Conservation (phyloP, 2,797 vertebrate genomes). For the Hyperoplus lanceolatus region DNA sequence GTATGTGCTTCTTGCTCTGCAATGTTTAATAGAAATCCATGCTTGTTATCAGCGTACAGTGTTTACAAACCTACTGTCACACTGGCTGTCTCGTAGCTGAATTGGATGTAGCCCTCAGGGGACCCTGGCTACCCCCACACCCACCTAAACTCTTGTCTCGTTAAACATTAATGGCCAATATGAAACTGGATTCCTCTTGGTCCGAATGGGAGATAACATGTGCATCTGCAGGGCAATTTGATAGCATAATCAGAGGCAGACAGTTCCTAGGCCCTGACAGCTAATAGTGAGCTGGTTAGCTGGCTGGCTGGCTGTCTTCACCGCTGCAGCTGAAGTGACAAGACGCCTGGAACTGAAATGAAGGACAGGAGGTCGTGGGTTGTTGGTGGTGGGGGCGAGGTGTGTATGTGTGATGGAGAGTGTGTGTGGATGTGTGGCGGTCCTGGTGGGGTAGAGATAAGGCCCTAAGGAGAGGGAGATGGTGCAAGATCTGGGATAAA, state of each 20-base stretch:
- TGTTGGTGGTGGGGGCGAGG: not conserved
- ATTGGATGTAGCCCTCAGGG: constrained; percentile 57
- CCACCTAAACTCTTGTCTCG: constrained; percentile 70
- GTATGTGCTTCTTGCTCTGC: not conserved
- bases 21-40: not conserved
- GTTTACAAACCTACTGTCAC: constrained; percentile 24
- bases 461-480: constrained; percentile 55
- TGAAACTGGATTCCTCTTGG: constrained; percentile 80
- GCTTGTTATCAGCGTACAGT: not conserved
- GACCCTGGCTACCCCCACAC: constrained; percentile 56
- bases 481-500: constrained; percentile 62
- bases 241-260: constrained; percentile 78
- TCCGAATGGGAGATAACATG: constrained; percentile 70
- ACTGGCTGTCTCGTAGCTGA: constrained; percentile 30
- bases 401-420: constrained; percentile 28
- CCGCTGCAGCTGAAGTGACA: constrained; percentile 56
- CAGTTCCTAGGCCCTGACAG: constrained; percentile 68
- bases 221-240: constrained; percentile 76
- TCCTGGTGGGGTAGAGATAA: constrained; percentile 66
- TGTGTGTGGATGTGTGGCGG: constrained; percentile 30
- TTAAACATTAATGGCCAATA: constrained; percentile 84
- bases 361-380: constrained; percentile 40
- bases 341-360: constrained; percentile 60
- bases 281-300: not conserved
- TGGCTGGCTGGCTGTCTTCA: constrained; percentile 39